Base-by-base conservation (phyloP, 2,113 vertebrate species). In the Phalacrocorax aristotelis region DNA sequence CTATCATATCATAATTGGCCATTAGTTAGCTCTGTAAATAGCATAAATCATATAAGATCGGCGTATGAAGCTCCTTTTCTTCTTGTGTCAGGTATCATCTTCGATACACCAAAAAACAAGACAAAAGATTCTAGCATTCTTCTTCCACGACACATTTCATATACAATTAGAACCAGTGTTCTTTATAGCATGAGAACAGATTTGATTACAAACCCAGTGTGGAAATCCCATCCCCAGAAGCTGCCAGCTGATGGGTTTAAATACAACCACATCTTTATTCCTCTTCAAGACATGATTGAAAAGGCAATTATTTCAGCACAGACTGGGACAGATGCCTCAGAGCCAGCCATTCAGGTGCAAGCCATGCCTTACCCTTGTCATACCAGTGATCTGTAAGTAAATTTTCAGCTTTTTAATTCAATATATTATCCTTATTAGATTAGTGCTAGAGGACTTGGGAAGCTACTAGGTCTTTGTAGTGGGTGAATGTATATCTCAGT, bases 271-370 rank as follows among this genome's bases (percentile, higher is more conserved):
- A 61, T 98, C 40, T 98, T 98, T 60, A 83, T 97, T 64, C 98
- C 98, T 19, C 79, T 98, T 75, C 98, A 98, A 98, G 98, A 98
- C 40, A 97, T 98, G 97, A 96, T 98, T 7, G 98, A 98, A 77
- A 97, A 95, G 30, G 98, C 98, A 66, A 97, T 98, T 78, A 78
- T 98, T 90, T 84, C 57, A 46, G 87, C 95, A 25, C 97, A 98
- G 54, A 97, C 97, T 13, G 97, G 98, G 32, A 90, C 34, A 69
- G 94, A 97, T 27, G 40, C 27, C 3, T 82, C 38, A 34, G 95
- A 97, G 6, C 97, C 87, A 8, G 58, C 84, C 11, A 60, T 95
- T 22, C 98, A 98, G 71, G 92, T 92, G 2, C 98, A 98, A 97
- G 97, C 97, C 6, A 96, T 98, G 48, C 98, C 98, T 8, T 98